Evolutionary conservation across 2,888 invertebrate genomes (phyloP).

Genomic region (Epinotia brunnichana): DNA sequence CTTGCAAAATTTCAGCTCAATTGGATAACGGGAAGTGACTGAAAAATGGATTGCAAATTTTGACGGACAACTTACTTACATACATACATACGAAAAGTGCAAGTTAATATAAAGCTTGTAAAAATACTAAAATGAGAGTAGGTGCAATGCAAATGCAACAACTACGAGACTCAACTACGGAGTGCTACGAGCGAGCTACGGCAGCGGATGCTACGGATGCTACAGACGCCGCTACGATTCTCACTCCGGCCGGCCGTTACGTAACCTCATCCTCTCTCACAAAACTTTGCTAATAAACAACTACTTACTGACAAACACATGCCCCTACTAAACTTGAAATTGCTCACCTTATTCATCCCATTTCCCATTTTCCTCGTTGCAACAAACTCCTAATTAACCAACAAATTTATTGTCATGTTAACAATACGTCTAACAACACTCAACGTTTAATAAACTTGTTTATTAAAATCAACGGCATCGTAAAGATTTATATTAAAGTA

Average conservation of each 20-base stretch:
- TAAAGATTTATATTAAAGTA: constrained; percentile 51
- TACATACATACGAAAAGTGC: too few species aligned
- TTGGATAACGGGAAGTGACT: too few species aligned
- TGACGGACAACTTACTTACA: too few species aligned
- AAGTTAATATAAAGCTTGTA: too few species aligned
- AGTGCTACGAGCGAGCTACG: constrained; percentile 49
- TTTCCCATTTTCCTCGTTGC: constrained; percentile 86
- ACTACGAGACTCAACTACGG: constrained; percentile 20
- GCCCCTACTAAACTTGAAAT: constrained; percentile 13
- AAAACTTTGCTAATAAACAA: constrained; percentile 26
- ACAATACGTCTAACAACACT: constrained; percentile 56
- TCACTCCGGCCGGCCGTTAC: constrained; percentile 54
- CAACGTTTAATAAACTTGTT: constrained; percentile 58
- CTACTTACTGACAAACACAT: too few species aligned
- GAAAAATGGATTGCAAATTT: too few species aligned
- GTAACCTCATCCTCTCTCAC: constrained; percentile 50
- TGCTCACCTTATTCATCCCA: constrained; percentile 94
- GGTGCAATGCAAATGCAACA: not conserved
- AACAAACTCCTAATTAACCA: constrained; percentile 54
- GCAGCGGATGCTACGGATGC: constrained; percentile 48
- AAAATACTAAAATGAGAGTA: not conserved
- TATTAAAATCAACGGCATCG: constrained; percentile 58
- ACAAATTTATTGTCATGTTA: constrained; percentile 66
- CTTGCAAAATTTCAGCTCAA: too few species aligned
- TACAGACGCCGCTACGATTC: constrained; percentile 47